phyloP scores from a whole-genome alignment of 2,113 vertebrate genomes.

The Heloderma charlesbogerti region DNA sequence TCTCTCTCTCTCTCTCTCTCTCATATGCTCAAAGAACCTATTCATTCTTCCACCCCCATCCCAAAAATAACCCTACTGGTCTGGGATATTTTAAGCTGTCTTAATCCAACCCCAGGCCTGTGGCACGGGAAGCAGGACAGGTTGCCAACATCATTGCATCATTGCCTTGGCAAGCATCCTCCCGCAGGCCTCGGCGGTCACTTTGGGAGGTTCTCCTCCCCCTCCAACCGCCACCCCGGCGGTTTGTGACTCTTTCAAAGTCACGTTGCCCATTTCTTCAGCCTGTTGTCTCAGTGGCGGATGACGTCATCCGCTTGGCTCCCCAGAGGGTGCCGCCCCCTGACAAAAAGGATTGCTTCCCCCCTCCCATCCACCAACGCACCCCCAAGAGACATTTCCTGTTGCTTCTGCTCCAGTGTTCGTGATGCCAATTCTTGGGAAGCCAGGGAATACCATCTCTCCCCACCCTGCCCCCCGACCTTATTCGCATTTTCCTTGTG shows the following conservation, averaged over 20 bases:
- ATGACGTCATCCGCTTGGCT: fast-evolving
- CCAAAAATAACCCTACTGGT: conserved; percentile 51
- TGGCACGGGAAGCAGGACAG: neutral
- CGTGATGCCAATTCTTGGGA: neutral
- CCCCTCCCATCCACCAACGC: neutral
- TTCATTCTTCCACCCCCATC: conserved; percentile 34
- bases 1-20: too few species aligned
- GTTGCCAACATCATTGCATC: conserved; percentile 46
- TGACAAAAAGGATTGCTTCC: fast-evolving
- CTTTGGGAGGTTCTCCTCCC: conserved; percentile 25
- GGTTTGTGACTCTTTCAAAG: neutral
- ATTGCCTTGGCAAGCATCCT: conserved; percentile 51
- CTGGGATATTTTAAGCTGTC: conserved; percentile 58
- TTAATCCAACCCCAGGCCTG: conserved; percentile 37
- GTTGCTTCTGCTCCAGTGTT: neutral
- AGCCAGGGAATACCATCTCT: neutral
- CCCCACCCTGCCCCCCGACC: neutral
- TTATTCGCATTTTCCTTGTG: neutral
- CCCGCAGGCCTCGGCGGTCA: conserved; percentile 46
- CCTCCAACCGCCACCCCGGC: neutral
- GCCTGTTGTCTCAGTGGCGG: conserved; percentile 1
- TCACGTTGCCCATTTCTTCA: neutral
- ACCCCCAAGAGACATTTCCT: neutral
- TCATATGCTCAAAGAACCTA: neutral
- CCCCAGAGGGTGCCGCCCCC: neutral